Evolutionary conservation across 2,797 vertebrate species (phyloP).

Genomic region (Girardinus metallicus): DNA sequence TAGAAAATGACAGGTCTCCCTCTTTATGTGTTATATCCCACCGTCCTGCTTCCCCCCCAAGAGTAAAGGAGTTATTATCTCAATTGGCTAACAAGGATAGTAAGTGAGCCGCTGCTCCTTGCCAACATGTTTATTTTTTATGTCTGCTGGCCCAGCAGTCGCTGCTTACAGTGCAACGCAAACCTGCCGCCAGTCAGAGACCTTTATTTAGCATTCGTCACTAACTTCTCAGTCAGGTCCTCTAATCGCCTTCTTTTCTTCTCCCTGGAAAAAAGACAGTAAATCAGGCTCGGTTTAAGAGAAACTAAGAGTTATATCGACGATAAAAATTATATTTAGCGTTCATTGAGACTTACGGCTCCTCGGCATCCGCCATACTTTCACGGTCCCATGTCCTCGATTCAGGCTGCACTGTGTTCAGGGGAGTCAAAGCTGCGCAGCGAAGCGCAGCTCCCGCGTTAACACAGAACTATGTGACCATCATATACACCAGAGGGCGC

Average conservation of each 20-base stretch:
- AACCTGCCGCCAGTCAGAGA: constrained; percentile 79
- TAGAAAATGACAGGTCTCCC: background rate
- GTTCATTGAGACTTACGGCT: constrained; percentile 91
- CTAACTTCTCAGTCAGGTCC: constrained; percentile 99
- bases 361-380: constrained; percentile 97
- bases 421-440: constrained; percentile 60
- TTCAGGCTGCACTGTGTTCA: constrained; percentile 39
- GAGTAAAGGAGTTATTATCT: background rate
- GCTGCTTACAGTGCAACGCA: constrained; percentile 72
- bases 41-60: background rate
- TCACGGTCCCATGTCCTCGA: constrained; percentile 84
- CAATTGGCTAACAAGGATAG: constrained; percentile 1
- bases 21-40: background rate
- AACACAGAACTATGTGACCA: background rate
- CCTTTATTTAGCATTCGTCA: constrained; percentile 84
- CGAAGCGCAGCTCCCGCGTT: background rate
- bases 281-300: constrained; percentile 68
- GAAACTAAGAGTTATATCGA: background rate
- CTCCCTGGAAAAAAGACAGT: constrained; percentile 91
- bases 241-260: constrained; percentile 99
- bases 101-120: background rate
- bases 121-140: constrained; percentile 23
- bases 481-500: background rate
- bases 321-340: constrained; percentile 27
- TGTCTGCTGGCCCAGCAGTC: constrained; percentile 72